Conservation (phyloP, 1,140 invertebrate genomes). For the Drosophila miranda region DNA sequence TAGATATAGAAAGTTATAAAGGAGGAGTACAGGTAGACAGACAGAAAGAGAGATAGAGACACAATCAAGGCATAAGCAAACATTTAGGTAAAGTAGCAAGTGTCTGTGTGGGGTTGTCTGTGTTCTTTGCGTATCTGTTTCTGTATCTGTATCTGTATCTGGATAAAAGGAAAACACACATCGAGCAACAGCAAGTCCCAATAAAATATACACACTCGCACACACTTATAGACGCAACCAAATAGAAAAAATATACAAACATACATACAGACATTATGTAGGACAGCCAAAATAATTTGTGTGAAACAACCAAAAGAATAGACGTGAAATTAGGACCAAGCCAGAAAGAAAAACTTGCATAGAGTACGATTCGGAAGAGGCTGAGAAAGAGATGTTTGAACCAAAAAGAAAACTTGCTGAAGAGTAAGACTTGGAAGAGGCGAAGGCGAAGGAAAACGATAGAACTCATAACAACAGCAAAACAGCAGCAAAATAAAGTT, state of each 20-base stretch:
- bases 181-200: constrained; percentile 42
- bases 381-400: constrained; percentile 14
- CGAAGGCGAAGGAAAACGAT: constrained; percentile 12
- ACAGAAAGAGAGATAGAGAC: constrained; percentile 19
- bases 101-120: constrained; percentile 24
- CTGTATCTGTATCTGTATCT: constrained; percentile 21
- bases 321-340: constrained; percentile 24
- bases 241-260: background rate
- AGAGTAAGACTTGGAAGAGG: constrained; percentile 25
- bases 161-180: constrained; percentile 38
- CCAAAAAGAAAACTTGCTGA: constrained; percentile 37
- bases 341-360: constrained; percentile 31
- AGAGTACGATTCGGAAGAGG: constrained; percentile 12
- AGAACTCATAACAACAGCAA: constrained; percentile 28
- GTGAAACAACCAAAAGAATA: constrained; percentile 52
- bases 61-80: constrained; percentile 77
- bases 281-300: constrained; percentile 57
- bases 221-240: constrained; percentile 4
- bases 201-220: constrained; percentile 29
- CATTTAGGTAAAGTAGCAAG: constrained; percentile 67
- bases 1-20: background rate
- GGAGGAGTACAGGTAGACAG: background rate
- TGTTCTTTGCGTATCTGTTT: constrained; percentile 5
- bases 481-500: constrained; percentile 13
- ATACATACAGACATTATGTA: constrained; percentile 35